Evolutionary conservation across 2,888 invertebrate species (phyloP), one percentile per base, ranked within the genome.

Genomic region (Drosophila longiperda): DNA sequence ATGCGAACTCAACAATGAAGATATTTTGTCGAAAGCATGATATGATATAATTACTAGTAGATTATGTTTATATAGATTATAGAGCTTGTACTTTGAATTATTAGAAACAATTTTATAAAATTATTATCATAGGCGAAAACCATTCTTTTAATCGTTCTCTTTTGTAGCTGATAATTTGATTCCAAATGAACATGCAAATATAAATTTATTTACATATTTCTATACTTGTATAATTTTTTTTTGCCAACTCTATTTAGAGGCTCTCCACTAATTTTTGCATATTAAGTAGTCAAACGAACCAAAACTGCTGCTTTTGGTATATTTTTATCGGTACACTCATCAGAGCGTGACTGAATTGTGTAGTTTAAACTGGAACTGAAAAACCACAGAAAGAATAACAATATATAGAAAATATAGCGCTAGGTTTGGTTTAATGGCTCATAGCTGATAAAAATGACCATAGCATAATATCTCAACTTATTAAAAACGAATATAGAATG

Each of bases 281-380:
- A 57, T 66, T 73, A 32, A 15, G 38, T 52, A n/a, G 42, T 7
- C 40, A 42, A 49, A 38, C 32, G 11, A 58, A 63, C 32, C 40
- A n/a, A 65, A 68, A 38, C 42, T 52, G 32, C 53, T 33, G 36
- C 17, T 5, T n/a, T 38, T 57, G 11, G 2, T 23, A 15, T 45
- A 15, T 45, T 23, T 12, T 58, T 61, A 69, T 73, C 67, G 34
- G 29, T 72, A 50, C 58, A 69, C 45, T 63, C 72, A 80, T 34
- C 60, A 61, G 65, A 61, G 75, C 80, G 72, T 79, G 80, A 75
- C 79, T 57, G 20, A 26, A 12, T 2, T 23, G 7, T 23, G 45
- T 9, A 9, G n/a, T 49, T 9, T 38, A 36, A 4, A 38, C 40
- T 60, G 38, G 48, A 23, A 48, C 52, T 12, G 6, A 61, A 60